Evolutionary conservation across 2,113 vertebrate genomes (phyloP).

Genomic region (Lanius ludovicianus): DNA sequence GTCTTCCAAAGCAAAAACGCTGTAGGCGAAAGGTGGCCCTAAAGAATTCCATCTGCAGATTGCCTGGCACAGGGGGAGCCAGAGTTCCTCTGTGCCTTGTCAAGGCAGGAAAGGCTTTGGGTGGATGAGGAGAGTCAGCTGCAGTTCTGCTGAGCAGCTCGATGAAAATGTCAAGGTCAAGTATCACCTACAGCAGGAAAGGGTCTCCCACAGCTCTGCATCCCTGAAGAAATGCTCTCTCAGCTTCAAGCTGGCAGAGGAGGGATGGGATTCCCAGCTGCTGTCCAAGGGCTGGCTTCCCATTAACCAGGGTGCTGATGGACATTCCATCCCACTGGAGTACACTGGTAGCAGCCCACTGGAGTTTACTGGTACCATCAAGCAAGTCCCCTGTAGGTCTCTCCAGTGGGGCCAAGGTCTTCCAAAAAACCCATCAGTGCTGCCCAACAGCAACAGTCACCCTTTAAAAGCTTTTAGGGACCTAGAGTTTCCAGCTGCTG

Average conservation of each 20-base stretch:
- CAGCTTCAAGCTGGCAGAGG: neutral
- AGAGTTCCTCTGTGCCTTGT: neutral
- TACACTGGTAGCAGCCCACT: neutral
- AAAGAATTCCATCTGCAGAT: neutral
- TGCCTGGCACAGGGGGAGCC: neutral
- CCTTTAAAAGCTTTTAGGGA: neutral
- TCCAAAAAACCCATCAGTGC: neutral
- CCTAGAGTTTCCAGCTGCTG: neutral
- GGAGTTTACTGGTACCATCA: neutral
- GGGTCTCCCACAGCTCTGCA: neutral
- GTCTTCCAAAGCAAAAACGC: neutral
- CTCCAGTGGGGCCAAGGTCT: neutral
- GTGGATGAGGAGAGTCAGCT: neutral
- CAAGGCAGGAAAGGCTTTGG: neutral
- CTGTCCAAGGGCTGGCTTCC: neutral
- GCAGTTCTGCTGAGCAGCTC: neutral
- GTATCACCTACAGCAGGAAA: accelerated
- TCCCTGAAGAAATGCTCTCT: neutral
- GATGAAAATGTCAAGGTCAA: neutral
- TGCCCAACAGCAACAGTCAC: neutral
- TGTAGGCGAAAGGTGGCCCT: neutral
- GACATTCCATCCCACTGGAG: neutral
- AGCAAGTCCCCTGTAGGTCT: neutral
- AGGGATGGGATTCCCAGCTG: neutral
- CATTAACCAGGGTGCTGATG: neutral